These are phyloP conservation scores for Magallana gigas DNA, from an alignment of 1,140 invertebrate genomes.

Conservation along the genomic window DNA sequence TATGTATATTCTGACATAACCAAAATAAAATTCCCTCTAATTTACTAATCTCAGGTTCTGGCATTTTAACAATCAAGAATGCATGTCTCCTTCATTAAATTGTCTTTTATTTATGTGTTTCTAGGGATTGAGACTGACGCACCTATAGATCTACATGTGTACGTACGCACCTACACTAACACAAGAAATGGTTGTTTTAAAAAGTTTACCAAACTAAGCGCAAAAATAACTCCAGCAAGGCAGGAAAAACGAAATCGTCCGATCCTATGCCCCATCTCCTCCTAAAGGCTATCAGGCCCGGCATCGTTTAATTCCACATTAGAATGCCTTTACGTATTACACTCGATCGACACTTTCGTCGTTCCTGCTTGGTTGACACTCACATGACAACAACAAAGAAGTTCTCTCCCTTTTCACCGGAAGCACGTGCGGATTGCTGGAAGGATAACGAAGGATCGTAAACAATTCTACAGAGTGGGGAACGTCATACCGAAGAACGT, in stretches of 20 bases:
- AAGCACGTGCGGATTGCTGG: background rate
- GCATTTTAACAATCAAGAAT: no score
- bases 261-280: conserved; percentile 73
- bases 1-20: no score
- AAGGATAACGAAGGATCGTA: no score
- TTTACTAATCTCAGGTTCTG: no score
- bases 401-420: conserved; percentile 12
- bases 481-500: no score
- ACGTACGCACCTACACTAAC: background rate
- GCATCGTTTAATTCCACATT: conserved; percentile 63
- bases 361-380: background rate
- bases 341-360: background rate
- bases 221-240: conserved; percentile 65
- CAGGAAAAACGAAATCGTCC: conserved; percentile 76
- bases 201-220: conserved; percentile 69
- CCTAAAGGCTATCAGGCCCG: conserved; percentile 68
- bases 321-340: background rate
- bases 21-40: no score
- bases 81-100: no score
- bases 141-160: no score
- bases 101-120: background rate
- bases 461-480: no score
- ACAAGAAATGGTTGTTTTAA: background rate
- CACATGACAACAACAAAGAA: background rate
- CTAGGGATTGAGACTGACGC: background rate